Conservation (phyloP, 2,888 invertebrate species). For the Serrognathus titanus region DNA sequence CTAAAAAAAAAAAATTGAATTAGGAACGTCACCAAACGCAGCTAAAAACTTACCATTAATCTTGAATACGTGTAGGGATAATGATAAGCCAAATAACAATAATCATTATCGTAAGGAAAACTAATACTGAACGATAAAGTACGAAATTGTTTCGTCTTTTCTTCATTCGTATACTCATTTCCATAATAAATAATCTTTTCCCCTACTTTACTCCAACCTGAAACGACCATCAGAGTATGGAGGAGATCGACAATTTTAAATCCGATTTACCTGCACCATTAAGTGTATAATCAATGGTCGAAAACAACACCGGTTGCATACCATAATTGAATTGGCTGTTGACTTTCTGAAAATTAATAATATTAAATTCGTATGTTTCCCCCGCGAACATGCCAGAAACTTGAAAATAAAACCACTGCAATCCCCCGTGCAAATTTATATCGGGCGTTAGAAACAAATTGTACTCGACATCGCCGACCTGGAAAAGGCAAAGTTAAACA, state of each 20-base stretch:
- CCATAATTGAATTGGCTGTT: constrained; percentile 86
- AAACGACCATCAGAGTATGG: too few species aligned
- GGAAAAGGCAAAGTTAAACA: constrained; percentile 31
- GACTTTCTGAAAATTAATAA: constrained; percentile 82
- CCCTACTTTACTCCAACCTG: constrained; percentile 71
- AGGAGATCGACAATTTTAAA: too few species aligned
- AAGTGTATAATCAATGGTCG: constrained; percentile 66
- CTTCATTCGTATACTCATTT: constrained; percentile 63
- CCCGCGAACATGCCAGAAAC: constrained; percentile 73
- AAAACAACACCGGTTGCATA: constrained; percentile 85
- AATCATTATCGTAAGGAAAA: constrained; percentile 72
- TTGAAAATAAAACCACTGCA: constrained; percentile 91
- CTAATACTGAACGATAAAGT: constrained; percentile 76
- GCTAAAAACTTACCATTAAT: constrained; percentile 58
- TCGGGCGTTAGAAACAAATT: constrained; percentile 81
- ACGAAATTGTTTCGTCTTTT: constrained; percentile 60
- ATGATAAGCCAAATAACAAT: constrained; percentile 84
- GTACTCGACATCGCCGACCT: constrained; percentile 75
- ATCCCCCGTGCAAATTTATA: constrained; percentile 72
- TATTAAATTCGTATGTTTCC: constrained; percentile 75
- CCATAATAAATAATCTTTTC: constrained; percentile 78
- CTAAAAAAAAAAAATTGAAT: constrained; percentile 12
- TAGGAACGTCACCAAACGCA: neutral
- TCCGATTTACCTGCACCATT: constrained; percentile 53
- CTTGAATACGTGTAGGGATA: constrained; percentile 82